Conservation (phyloP, 2,113 vertebrate genomes). For the Campylomormyrus tamandua region DNA sequence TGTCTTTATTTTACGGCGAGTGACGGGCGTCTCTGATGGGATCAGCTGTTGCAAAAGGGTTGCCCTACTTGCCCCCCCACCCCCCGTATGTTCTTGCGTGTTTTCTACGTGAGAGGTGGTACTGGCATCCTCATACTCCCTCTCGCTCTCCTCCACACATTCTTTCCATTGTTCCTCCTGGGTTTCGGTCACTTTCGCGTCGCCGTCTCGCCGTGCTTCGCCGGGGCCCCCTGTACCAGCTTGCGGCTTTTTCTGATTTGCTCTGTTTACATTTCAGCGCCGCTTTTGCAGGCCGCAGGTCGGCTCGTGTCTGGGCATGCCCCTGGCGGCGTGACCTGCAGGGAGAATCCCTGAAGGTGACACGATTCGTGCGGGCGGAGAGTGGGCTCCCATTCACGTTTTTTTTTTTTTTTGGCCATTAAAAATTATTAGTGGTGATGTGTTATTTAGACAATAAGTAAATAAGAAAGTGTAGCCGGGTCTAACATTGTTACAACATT, state of each 20-base stretch:
- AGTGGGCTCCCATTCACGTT: background rate
- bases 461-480: background rate
- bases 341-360: background rate
- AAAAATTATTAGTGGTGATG: background rate
- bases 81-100: constrained; percentile 41
- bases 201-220: background rate
- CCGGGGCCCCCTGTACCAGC: background rate
- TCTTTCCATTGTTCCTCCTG: constrained; percentile 11
- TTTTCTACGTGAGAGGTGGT: constrained; percentile 31
- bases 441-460: background rate
- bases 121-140: background rate
- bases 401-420: background rate
- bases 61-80: background rate
- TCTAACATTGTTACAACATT: background rate
- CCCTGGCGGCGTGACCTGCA: background rate
- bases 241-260: background rate
- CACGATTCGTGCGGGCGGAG: background rate
- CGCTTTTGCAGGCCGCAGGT: background rate
- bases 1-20: background rate
- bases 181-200: constrained; percentile 3
- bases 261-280: background rate
- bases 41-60: background rate
- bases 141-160: background rate
- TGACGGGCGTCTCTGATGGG: background rate
- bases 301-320: background rate